phyloP scores from a whole-genome alignment of 92 coral and sea anemone species.

The Porites evermanni region DNA sequence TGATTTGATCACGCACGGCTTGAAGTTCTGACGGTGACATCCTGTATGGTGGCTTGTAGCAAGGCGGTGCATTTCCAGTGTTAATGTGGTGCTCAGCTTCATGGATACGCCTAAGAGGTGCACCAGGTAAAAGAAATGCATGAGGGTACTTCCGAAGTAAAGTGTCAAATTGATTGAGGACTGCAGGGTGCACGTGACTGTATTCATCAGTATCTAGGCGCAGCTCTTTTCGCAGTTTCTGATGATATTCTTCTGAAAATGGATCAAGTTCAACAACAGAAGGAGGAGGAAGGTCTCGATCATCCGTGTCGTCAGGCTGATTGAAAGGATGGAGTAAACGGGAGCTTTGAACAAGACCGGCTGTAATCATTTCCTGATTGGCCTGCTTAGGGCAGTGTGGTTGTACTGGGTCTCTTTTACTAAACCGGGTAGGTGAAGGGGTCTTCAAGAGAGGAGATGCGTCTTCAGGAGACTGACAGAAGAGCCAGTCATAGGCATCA shows the following conservation, averaged over 20 bases:
- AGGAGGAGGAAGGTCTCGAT: constrained; percentile 40
- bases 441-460: too few relatives aligned
- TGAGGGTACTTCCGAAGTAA: not conserved
- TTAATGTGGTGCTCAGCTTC: constrained; percentile 33
- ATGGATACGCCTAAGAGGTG: too few relatives aligned
- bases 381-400: constrained; percentile 7
- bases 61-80: constrained; percentile 58
- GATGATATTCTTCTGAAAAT: constrained; percentile 40
- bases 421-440: too few relatives aligned
- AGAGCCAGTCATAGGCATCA: too few relatives aligned
- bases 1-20: constrained; percentile 50
- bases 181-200: constrained; percentile 3
- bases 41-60: constrained; percentile 57
- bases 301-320: constrained; percentile 20
- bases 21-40: constrained; percentile 50
- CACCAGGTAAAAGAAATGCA: too few relatives aligned
- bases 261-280: constrained; percentile 44
- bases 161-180: constrained; percentile 12
- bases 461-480: too few relatives aligned
- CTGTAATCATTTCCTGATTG: constrained; percentile 10
- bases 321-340: constrained; percentile 10
- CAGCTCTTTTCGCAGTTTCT: too few relatives aligned
- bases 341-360: constrained; percentile 20
- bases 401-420: too few relatives aligned
- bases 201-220: too few relatives aligned